phyloP scores from a whole-genome alignment of 2,888 invertebrate genomes.

The Lissonota sp. region DNA sequence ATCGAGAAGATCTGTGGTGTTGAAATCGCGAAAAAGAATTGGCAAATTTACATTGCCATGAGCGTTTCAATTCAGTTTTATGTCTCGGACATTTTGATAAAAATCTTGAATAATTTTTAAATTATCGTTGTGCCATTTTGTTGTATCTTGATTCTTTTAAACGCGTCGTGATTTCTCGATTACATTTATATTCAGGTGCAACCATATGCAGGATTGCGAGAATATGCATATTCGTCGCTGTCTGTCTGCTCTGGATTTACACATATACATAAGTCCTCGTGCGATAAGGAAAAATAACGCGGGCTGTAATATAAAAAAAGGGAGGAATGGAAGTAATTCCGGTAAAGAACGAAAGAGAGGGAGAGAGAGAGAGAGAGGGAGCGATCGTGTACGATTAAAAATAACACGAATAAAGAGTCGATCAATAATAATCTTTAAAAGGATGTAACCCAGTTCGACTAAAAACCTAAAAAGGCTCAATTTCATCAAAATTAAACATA shows the following conservation, averaged over 20 bases:
- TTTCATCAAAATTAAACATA: no score
- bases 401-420: constrained; percentile 57
- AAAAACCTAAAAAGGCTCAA: no score
- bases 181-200: not conserved
- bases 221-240: no score
- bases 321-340: constrained; percentile 40
- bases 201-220: no score
- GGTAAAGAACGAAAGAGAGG: constrained; percentile 5
- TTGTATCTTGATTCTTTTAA: constrained; percentile 5
- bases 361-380: not conserved
- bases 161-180: constrained; percentile 14
- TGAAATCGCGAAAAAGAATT: no score
- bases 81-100: no score
- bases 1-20: no score
- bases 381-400: constrained; percentile 62
- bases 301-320: not conserved
- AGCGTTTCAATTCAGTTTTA: no score
- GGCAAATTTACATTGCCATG: no score
- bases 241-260: no score
- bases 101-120: no score
- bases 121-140: no score
- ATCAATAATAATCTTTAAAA: constrained; percentile 61
- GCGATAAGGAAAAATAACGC: not conserved
- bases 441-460: constrained; percentile 49
- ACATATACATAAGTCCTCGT: not conserved